Percentiles rank a stretch among this genome's conserved stretches.
Evolutionary conservation across 2,113 vertebrate genomes (phyloP).

Genomic region (human): DNA sequence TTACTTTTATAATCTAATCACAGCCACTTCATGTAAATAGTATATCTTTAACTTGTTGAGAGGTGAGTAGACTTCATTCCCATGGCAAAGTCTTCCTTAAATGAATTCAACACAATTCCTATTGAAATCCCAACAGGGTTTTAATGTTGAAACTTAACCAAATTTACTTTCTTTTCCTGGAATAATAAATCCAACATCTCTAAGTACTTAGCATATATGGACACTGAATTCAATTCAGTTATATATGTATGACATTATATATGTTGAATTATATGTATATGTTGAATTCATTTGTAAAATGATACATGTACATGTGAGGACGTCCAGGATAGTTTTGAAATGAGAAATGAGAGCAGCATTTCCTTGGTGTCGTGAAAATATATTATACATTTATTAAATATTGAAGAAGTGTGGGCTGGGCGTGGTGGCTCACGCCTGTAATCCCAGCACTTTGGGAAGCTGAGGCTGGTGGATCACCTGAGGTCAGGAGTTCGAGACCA

Average conservation of each 20-base stretch:
- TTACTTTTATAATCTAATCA: neutral
- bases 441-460: too few relatives aligned
- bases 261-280: neutral
- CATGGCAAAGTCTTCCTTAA: neutral
- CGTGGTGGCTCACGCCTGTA: too few relatives aligned
- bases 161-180: neutral
- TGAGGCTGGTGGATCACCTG: too few relatives aligned
- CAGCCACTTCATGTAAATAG: neutral
- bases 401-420: neutral
- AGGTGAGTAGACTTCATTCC: neutral
- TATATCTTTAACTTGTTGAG: neutral
- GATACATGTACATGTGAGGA: neutral
- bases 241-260: neutral
- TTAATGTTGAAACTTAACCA: conserved; percentile 17
- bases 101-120: neutral
- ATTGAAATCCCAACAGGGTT: neutral
- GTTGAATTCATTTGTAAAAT: conserved; percentile 15
- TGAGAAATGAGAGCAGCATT: neutral
- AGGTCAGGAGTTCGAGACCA: too few relatives aligned
- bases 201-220: neutral
- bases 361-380: conserved; percentile 18
- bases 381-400: neutral
- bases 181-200: neutral
- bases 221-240: neutral
- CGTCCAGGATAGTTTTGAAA: neutral